phyloP scores from a whole-genome alignment of 92 coral and sea anemone genomes.

The Pocillopora meandrina region DNA sequence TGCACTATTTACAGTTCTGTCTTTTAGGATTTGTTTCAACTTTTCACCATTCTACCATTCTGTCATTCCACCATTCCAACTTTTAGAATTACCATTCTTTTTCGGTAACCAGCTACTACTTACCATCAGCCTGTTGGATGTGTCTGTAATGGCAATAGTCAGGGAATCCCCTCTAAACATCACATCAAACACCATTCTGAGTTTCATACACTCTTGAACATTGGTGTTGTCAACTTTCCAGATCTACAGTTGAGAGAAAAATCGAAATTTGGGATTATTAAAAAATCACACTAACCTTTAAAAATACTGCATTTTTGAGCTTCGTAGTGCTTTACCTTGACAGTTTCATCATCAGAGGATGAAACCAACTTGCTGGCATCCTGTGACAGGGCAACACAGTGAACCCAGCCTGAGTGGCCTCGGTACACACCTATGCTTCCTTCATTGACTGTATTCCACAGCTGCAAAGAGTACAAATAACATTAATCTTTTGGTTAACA shows the following conservation, averaged over 20 bases:
- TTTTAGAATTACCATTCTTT: not conserved
- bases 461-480: conserved; percentile 35
- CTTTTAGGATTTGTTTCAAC: not conserved
- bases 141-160: conserved; percentile 83
- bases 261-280: not conserved
- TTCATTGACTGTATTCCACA: conserved; percentile 77
- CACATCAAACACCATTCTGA: conserved; percentile 89
- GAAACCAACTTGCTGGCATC: conserved; percentile 81
- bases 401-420: conserved; percentile 97
- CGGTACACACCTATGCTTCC: conserved; percentile 72
- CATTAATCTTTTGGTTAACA: too few relatives aligned
- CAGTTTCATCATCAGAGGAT: conserved; percentile 94
- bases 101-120: not conserved
- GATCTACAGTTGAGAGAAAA: conserved; percentile 47
- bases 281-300: not conserved
- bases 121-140: conserved; percentile 81
- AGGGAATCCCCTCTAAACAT: conserved; percentile 65
- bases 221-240: conserved; percentile 89
- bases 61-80: too few relatives aligned
- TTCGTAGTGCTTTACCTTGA: conserved; percentile 55
- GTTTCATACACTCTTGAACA: conserved; percentile 56
- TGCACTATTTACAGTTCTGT: too few relatives aligned
- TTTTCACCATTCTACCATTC: too few relatives aligned
- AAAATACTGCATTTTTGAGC: not conserved
- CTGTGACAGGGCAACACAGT: conserved; percentile 80